phyloP scores from a whole-genome alignment of 2,888 invertebrate species.

The Drosophila macrospina region DNA sequence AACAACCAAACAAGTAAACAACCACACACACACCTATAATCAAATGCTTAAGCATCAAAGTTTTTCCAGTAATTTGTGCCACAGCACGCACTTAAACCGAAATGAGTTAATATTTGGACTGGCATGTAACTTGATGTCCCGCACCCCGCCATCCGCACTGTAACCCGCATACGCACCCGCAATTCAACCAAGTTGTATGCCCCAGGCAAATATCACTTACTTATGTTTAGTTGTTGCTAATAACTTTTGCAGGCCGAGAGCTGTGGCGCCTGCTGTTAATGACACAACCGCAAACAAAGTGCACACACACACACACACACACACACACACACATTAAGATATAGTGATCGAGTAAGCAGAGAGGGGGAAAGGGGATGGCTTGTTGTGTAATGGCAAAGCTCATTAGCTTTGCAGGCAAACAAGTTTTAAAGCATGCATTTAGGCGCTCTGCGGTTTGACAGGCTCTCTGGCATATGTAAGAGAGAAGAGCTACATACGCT shows the following conservation, averaged over 20 bases:
- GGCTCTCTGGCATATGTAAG: conserved; percentile 52
- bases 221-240: conserved; percentile 78
- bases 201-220: conserved; percentile 78
- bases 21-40: conserved; percentile 44
- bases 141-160: background rate
- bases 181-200: conserved; percentile 60
- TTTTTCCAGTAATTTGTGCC: conserved; percentile 69
- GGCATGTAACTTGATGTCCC: conserved; percentile 56
- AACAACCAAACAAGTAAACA: conserved; percentile 30
- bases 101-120: conserved; percentile 76
- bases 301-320: conserved; percentile 51
- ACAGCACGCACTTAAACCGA: conserved; percentile 62
- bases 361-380: conserved; percentile 9
- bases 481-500: conserved; percentile 39
- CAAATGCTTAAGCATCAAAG: conserved; percentile 57
- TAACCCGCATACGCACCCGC: conserved; percentile 16
- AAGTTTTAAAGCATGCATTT: conserved; percentile 81
- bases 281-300: conserved; percentile 82
- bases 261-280: conserved; percentile 80
- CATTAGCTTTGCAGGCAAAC: conserved; percentile 81
- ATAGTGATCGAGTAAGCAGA: conserved; percentile 19
- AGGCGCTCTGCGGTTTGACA: conserved; percentile 79
- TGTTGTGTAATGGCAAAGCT: conserved; percentile 82
- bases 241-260: conserved; percentile 71
- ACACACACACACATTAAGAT: conserved; percentile 22